phyloP scores from a whole-genome alignment of 2,888 invertebrate species.

The Callosobruchus maculatus region DNA sequence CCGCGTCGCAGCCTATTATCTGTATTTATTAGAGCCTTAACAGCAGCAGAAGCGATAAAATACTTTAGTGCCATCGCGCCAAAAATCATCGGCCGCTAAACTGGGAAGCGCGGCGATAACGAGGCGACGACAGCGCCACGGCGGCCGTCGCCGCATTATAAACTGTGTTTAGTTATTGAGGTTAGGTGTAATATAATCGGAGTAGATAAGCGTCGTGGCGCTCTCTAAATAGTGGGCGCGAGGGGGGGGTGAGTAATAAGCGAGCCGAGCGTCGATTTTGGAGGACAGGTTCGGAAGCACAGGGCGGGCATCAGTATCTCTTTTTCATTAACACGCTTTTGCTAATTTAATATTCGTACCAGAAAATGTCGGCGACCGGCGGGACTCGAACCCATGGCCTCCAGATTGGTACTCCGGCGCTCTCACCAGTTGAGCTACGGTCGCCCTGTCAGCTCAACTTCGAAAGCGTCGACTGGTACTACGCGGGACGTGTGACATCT shows the following conservation, averaged over 20 bases:
- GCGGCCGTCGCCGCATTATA: slow-evolving; percentile 25
- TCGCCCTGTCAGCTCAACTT: too few species aligned
- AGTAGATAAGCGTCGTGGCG: slow-evolving; percentile 41
- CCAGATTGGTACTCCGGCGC: too few species aligned
- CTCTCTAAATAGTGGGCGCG: slow-evolving; percentile 39
- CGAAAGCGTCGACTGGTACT: too few species aligned
- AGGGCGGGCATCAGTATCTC: background rate
- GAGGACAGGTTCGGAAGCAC: background rate
- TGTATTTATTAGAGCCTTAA: background rate
- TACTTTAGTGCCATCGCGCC: background rate
- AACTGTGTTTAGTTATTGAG: slow-evolving; percentile 40
- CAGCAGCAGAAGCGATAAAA: background rate
- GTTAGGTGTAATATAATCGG: slow-evolving; percentile 43
- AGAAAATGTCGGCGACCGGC: too few species aligned
- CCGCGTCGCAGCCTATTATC: background rate
- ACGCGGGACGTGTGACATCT: too few species aligned
- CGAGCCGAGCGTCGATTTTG: background rate
- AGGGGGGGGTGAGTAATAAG: slow-evolving; percentile 1
- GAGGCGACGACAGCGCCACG: slow-evolving; percentile 5
- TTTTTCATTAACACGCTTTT: background rate
- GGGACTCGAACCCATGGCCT: too few species aligned
- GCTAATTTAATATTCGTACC: too few species aligned
- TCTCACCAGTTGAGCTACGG: too few species aligned
- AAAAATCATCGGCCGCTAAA: background rate
- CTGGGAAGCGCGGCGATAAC: background rate